Conservation (phyloP, 2,113 vertebrate species). For the Chaenocephalus aceratus region DNA sequence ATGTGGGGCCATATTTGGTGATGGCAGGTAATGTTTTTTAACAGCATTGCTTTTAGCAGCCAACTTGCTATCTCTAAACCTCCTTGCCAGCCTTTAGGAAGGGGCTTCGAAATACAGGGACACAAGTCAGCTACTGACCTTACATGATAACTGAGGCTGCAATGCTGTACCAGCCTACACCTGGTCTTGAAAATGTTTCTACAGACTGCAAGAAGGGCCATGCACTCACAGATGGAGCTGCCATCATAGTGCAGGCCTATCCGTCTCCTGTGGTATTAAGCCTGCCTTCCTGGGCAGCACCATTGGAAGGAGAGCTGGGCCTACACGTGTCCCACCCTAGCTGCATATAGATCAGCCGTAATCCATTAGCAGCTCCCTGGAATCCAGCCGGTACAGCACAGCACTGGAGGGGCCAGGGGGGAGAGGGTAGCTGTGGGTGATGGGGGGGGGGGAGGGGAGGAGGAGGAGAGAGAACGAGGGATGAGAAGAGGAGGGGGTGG, state of each 20-base stretch:
- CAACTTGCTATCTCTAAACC: conserved; percentile 35
- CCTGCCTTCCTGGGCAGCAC: conserved; percentile 73
- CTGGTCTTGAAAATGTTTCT: conserved; percentile 4
- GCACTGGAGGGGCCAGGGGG: conserved; percentile 76
- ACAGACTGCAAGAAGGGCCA: neutral
- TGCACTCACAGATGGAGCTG: conserved; percentile 36
- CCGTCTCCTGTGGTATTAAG: conserved; percentile 60
- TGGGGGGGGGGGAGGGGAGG: conserved; percentile 19
- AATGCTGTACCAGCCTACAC: neutral
- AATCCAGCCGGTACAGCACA: conserved; percentile 80
- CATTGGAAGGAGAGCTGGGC: conserved; percentile 69
- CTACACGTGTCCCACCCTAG: conserved; percentile 79
- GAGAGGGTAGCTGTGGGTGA: conserved; percentile 73
- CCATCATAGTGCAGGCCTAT: conserved; percentile 29
- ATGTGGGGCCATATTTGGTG: conserved; percentile 62
- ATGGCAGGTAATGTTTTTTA: conserved; percentile 53
- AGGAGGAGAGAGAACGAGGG: conserved; percentile 38
- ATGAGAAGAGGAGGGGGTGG: conserved; percentile 68
- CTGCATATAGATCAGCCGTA: conserved; percentile 84
- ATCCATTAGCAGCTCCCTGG: conserved; percentile 83
- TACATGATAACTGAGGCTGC: neutral
- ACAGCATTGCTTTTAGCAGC: conserved; percentile 10
- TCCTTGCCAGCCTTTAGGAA: conserved; percentile 16
- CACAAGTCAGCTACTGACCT: neutral
- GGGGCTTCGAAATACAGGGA: conserved; percentile 15